These are phyloP conservation scores for Cheilosia vernalis DNA, from an alignment of 2,888 invertebrate species.

Conservation along the genomic window DNA sequence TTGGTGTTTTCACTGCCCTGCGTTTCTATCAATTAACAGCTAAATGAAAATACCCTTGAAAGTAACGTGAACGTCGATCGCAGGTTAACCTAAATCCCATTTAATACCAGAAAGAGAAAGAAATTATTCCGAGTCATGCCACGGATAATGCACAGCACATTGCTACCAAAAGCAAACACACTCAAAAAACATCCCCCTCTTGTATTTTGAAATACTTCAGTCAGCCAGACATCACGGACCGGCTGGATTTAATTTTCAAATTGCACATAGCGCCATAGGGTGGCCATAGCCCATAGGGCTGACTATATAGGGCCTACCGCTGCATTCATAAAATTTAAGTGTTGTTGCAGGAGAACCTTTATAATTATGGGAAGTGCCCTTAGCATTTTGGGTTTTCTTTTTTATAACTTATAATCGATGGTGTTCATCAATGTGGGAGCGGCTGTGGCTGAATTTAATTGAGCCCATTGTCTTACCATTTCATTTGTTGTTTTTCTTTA, in stretches of 20 bases:
- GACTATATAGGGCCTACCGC: not conserved
- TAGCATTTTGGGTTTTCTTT: constrained; percentile 47
- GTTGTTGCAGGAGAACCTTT: constrained; percentile 44
- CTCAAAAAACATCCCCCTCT: constrained; percentile 34
- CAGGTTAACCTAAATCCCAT: constrained; percentile 62
- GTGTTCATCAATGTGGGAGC: constrained; percentile 67
- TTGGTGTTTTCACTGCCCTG: constrained; percentile 2
- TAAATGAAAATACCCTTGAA: constrained; percentile 53
- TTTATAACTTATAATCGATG: constrained; percentile 66
- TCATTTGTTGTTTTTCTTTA: constrained; percentile 12
- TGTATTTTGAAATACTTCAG: not conserved
- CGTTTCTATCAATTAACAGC: constrained; percentile 47
- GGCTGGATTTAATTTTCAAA: constrained; percentile 59
- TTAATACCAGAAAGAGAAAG: constrained; percentile 20
- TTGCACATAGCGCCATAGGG: constrained; percentile 49
- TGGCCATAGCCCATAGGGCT: not conserved
- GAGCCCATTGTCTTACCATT: constrained; percentile 39
- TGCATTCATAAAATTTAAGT: constrained; percentile 24
- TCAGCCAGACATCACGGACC: not conserved
- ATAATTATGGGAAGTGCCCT: constrained; percentile 67
- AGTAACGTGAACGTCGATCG: constrained; percentile 35
- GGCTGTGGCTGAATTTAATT: constrained; percentile 52
- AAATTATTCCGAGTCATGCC: constrained; percentile 61
- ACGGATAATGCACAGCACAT: constrained; percentile 38
- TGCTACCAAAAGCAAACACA: constrained; percentile 46